Evolutionary conservation across 2,113 vertebrate species (phyloP).

Genomic region (Athene cunicularia): DNA sequence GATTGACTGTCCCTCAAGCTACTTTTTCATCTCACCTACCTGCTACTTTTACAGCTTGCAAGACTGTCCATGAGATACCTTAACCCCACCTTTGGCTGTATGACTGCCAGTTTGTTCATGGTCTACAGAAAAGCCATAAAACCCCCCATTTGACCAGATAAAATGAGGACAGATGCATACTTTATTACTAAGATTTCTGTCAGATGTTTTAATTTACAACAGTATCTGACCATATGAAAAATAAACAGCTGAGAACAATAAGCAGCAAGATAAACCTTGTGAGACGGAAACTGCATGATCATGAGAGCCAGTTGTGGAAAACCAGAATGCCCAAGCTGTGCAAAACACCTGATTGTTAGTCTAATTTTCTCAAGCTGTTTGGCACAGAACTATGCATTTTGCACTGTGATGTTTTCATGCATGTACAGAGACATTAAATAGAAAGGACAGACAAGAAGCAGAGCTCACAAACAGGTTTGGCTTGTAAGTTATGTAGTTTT

Average conservation of each 20-base stretch:
- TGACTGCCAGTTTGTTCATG: fast-evolving
- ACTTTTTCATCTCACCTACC: neutral
- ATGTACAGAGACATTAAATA: neutral
- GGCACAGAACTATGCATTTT: neutral
- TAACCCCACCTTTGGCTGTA: neutral
- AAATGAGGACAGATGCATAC: neutral
- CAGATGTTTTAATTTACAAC: neutral
- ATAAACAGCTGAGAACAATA: neutral
- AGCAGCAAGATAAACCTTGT: neutral
- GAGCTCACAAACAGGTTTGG: neutral
- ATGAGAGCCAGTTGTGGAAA: neutral
- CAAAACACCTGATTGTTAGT: neutral
- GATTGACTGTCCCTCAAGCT: neutral
- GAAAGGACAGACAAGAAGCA: neutral
- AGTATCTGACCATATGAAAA: neutral
- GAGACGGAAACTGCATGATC: neutral
- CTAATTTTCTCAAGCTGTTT: neutral
- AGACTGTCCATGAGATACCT: neutral
- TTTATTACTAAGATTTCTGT: neutral
- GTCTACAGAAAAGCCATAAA: neutral
- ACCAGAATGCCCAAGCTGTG: neutral
- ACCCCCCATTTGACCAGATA: neutral
- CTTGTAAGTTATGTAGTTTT: neutral
- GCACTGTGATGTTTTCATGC: neutral
- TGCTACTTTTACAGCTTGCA: neutral